These are phyloP conservation scores for Bubo scandiacus DNA, from an alignment of 2,113 vertebrate genomes.

Conservation along the genomic window DNA sequence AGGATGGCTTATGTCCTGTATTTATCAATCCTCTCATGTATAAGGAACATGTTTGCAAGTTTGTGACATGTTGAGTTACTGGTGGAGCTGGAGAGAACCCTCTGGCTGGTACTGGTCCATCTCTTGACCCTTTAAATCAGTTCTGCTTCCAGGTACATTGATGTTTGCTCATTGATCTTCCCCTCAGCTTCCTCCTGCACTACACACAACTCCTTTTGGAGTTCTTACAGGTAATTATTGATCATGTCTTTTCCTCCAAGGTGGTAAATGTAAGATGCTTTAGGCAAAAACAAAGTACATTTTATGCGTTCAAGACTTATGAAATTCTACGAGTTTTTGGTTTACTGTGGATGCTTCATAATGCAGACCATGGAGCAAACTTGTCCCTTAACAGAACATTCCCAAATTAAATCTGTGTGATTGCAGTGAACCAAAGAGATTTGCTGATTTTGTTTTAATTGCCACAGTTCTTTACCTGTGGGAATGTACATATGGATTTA, in stretches of 20 bases:
- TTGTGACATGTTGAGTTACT: neutral
- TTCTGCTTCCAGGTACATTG: neutral
- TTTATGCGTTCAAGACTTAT: neutral
- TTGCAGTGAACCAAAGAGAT: neutral
- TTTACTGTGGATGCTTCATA: neutral
- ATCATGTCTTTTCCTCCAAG: neutral
- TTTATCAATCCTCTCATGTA: neutral
- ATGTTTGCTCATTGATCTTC: neutral
- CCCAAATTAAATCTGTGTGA: neutral
- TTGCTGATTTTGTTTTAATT: neutral
- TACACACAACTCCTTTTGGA: neutral
- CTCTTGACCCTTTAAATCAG: conserved; percentile 2
- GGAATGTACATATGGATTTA: neutral
- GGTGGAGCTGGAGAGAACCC: neutral
- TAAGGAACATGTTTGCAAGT: neutral
- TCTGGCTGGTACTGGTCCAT: neutral
- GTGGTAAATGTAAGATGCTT: neutral
- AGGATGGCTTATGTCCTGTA: neutral
- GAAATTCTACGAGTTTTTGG: neutral
- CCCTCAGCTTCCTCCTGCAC: neutral
- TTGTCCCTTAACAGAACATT: neutral
- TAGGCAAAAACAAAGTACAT: neutral
- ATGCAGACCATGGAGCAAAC: neutral
- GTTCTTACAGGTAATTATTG: neutral
- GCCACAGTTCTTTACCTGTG: neutral